A percentile compares a stretch with the other conserved stretches of the same genome.
These are phyloP conservation scores for Gymnoscopelus microlampas DNA, from an alignment of 2,797 vertebrate species.

Conservation along the genomic window DNA sequence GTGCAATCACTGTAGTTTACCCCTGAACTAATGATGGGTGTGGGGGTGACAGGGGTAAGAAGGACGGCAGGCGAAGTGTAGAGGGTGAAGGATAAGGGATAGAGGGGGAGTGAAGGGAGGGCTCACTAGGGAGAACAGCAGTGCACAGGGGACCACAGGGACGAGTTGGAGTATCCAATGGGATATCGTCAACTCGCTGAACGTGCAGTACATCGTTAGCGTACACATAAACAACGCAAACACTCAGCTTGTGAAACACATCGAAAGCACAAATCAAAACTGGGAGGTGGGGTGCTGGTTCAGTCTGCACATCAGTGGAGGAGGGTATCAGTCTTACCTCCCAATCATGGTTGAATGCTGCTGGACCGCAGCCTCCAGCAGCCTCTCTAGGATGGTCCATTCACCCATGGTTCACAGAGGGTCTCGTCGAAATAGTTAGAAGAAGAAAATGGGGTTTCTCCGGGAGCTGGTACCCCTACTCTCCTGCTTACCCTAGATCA, in stretches of 20 bases:
- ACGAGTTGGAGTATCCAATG: conserved; percentile 49
- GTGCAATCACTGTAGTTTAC: conserved; percentile 60
- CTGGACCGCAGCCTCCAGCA: conserved; percentile 92
- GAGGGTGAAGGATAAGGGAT: conserved; percentile 20
- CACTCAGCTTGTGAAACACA: conserved; percentile 16
- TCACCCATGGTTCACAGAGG: conserved; percentile 82
- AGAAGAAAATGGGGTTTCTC: conserved; percentile 44
- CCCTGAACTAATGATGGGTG: conserved; percentile 60
- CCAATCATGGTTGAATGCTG: conserved; percentile 93
- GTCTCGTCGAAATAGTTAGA: conserved; percentile 49
- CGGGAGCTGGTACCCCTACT: conserved; percentile 9
- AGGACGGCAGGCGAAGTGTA: conserved; percentile 33
- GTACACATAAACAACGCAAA: conserved; percentile 15
- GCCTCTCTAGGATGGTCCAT: conserved; percentile 91
- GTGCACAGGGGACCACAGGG: conserved; percentile 65
- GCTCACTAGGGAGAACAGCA: conserved; percentile 52
- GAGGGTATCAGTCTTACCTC: conserved; percentile 73
- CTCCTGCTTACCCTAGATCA: conserved; percentile 3
- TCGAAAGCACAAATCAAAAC: conserved; percentile 4
- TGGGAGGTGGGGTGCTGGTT: not conserved
- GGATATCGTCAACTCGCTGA: conserved; percentile 33
- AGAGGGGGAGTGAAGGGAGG: not conserved
- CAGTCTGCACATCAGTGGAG: not conserved
- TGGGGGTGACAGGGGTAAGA: conserved; percentile 45
- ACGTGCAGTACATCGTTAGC: conserved; percentile 16